These are phyloP conservation scores for Drosophila lini DNA, from an alignment of 1,140 invertebrate species.

Conservation along the genomic window DNA sequence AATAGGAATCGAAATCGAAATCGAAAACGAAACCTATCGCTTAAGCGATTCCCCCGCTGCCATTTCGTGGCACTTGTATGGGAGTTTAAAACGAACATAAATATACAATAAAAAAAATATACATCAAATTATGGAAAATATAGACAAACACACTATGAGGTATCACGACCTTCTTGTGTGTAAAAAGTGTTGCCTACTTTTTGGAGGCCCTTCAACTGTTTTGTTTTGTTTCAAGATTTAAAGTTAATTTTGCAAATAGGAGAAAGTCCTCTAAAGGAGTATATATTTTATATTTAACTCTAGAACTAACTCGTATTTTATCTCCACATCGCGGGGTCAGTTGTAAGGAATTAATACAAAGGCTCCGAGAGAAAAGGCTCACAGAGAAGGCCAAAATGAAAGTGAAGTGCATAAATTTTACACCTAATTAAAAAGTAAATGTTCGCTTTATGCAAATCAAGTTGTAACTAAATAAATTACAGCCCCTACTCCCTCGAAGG, in stretches of 20 bases:
- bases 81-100: background rate
- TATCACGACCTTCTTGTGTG: too few species aligned
- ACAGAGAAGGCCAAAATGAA: slow-evolving; percentile 48
- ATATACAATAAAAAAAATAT: background rate
- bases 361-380: background rate
- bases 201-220: background rate
- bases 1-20: slow-evolving; percentile 14
- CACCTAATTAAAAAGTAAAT: slow-evolving; percentile 83
- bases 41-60: slow-evolving; percentile 7
- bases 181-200: background rate
- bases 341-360: slow-evolving; percentile 35
- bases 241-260: background rate
- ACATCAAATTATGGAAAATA: background rate
- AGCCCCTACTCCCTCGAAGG: slow-evolving; percentile 14
- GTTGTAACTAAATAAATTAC: slow-evolving; percentile 82
- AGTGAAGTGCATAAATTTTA: slow-evolving; percentile 82
- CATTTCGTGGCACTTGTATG: slow-evolving; percentile 6
- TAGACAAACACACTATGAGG: background rate
- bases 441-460: slow-evolving; percentile 81
- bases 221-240: background rate
- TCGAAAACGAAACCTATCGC: slow-evolving; percentile 21
- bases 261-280: background rate
- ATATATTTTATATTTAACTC: background rate
- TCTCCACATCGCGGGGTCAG: slow-evolving; percentile 16
- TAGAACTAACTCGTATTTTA: slow-evolving; percentile 2